Percentiles rank a stretch among this genome's conserved stretches.
Evolutionary conservation across 2,797 vertebrate species (phyloP).

Genomic region (Lophotriccus pileatus): DNA sequence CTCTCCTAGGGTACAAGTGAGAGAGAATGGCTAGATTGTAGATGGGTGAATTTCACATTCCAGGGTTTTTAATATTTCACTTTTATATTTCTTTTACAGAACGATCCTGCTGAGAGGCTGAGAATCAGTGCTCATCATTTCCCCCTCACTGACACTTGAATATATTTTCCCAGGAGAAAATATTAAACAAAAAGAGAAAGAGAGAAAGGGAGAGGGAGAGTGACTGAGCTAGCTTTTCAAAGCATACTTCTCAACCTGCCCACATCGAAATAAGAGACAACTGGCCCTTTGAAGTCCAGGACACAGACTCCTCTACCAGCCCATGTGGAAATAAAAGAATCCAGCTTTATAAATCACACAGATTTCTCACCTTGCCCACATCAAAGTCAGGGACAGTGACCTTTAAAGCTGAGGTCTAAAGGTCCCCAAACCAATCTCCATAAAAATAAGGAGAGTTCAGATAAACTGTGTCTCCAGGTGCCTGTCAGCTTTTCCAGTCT

Average conservation of each 20-base stretch:
- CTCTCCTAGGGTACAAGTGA: conserved; percentile 43
- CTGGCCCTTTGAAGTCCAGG: conserved; percentile 80
- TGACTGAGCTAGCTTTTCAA: conserved; percentile 74
- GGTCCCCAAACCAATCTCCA: conserved; percentile 7
- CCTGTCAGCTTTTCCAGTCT: not conserved
- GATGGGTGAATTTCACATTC: conserved; percentile 73
- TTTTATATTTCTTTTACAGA: conserved; percentile 79
- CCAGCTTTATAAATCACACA: conserved; percentile 55
- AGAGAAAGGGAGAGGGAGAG: conserved; percentile 4
- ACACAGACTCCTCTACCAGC: conserved; percentile 71
- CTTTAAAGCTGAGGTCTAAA: conserved; percentile 38
- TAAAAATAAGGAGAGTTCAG: conserved; percentile 21
- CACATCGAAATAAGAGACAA: conserved; percentile 82
- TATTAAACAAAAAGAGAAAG: conserved; percentile 75
- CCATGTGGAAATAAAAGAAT: conserved; percentile 65
- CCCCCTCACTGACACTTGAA: conserved; percentile 74
- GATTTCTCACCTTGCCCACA: conserved; percentile 52
- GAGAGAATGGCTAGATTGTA: conserved; percentile 59
- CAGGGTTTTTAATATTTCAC: conserved; percentile 81
- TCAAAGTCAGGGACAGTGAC: conserved; percentile 46
- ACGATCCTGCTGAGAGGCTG: conserved; percentile 78
- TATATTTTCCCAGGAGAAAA: conserved; percentile 79
- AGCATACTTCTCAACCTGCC: conserved; percentile 79
- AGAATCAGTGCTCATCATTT: conserved; percentile 73
- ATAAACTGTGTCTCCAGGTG: not conserved